Evolutionary conservation across 2,888 invertebrate genomes (phyloP).

Genomic region (Drosophila tanythrix): DNA sequence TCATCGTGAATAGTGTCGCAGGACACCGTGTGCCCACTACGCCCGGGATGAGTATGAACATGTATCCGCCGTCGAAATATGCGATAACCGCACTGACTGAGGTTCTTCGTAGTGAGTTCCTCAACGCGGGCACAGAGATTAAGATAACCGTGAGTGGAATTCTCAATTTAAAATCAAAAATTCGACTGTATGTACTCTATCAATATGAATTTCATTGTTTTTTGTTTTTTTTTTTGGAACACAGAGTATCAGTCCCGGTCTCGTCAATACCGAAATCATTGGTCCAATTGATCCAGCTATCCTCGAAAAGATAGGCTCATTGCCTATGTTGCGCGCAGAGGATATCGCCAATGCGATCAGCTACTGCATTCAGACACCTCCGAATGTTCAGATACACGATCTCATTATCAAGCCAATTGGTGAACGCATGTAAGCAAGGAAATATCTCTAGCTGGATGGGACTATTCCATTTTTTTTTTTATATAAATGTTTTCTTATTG

Average conservation of each 20-base stretch:
- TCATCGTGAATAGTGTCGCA: slow-evolving; percentile 85
- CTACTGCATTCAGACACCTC: slow-evolving; percentile 77
- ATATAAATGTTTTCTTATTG: neutral
- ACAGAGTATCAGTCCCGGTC: slow-evolving; percentile 82
- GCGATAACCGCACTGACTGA: slow-evolving; percentile 84
- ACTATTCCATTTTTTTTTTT: neutral
- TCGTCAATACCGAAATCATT: slow-evolving; percentile 76
- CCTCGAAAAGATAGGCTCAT: fast-evolving
- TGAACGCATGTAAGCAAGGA: slow-evolving; percentile 26
- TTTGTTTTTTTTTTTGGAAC: neutral
- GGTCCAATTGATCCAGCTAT: neutral
- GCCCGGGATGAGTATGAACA: slow-evolving; percentile 58
- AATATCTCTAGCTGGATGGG: neutral
- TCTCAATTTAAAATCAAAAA: neutral
- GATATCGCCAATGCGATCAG: slow-evolving; percentile 79
- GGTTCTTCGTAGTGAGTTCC: slow-evolving; percentile 83
- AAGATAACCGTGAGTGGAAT: slow-evolving; percentile 75
- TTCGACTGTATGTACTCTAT: neutral
- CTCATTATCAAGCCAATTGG: slow-evolving; percentile 78
- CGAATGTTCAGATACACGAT: slow-evolving; percentile 79
- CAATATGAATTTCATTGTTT: neutral
- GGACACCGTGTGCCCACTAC: slow-evolving; percentile 82
- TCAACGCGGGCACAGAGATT: slow-evolving; percentile 62
- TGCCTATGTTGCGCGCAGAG: slow-evolving; percentile 62
- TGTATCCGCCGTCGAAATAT: slow-evolving; percentile 83